Evolutionary conservation across 2,888 invertebrate genomes (phyloP).

Genomic region (Protophormia terraenovae): DNA sequence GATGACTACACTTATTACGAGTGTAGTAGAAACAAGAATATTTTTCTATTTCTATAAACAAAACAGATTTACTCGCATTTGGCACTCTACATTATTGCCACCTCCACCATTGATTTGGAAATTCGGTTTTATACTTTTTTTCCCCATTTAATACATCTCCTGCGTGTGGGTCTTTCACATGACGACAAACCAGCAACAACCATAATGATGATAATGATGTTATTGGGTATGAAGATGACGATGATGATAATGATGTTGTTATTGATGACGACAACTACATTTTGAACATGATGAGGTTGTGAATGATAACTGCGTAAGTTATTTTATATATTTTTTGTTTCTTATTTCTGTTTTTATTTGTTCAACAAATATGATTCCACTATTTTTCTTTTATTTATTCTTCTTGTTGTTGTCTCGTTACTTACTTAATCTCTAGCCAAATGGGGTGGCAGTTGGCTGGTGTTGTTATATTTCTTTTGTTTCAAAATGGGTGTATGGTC

Average conservation of each 20-base stretch:
- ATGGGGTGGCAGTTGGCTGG: constrained; percentile 42
- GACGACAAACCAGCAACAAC: neutral
- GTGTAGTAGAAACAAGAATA: constrained; percentile 15
- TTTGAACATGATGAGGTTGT: constrained; percentile 5
- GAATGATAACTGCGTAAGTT: constrained; percentile 37
- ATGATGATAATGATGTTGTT: constrained; percentile 8
- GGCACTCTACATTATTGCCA: constrained; percentile 44
- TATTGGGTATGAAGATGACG: constrained; percentile 4
- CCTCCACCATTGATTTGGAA: constrained; percentile 56
- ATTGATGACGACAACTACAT: constrained; percentile 25
- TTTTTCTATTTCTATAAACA: constrained; percentile 25
- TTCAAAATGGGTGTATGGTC: constrained; percentile 30
- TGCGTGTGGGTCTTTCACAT: constrained; percentile 55
- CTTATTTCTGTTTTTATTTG: too few species aligned
- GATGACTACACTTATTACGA: neutral
- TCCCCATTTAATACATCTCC: neutral
- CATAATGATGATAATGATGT: neutral
- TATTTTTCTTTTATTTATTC: neutral
- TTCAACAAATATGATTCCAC: constrained; percentile 17
- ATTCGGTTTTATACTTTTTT: neutral
- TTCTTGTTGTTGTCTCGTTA: neutral
- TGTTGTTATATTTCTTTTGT: neutral
- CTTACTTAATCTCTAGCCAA: constrained; percentile 18
- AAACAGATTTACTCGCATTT: neutral
- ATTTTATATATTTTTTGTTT: neutral